These are phyloP conservation scores for Platycercus adscitus DNA, from an alignment of 2,113 vertebrate species.

Conservation along the genomic window DNA sequence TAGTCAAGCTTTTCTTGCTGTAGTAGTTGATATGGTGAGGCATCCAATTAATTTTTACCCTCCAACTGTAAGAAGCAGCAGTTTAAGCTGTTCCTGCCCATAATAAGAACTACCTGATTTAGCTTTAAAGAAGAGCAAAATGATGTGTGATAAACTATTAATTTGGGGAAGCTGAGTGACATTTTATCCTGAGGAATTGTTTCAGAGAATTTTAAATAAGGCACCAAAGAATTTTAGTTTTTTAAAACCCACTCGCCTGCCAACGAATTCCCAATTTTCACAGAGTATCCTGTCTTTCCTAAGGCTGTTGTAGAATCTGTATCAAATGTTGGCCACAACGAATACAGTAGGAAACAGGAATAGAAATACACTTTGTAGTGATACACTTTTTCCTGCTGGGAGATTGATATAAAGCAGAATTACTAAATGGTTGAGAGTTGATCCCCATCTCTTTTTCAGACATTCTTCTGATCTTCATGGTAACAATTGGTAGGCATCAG, in stretches of 20 bases:
- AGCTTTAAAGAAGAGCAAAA: background rate
- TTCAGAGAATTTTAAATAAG: background rate
- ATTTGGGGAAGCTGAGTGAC: background rate
- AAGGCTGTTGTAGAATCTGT: background rate
- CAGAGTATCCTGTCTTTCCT: background rate
- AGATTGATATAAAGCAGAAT: background rate
- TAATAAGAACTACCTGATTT: background rate
- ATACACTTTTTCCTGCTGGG: background rate
- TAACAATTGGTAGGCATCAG: background rate
- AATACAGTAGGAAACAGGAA: background rate
- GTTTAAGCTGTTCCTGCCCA: background rate
- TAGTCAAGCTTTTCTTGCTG: background rate
- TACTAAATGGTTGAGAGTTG: background rate
- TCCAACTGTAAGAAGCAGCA: background rate
- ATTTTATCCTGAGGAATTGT: background rate
- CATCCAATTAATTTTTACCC: background rate
- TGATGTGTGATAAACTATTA: background rate
- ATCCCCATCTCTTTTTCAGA: background rate
- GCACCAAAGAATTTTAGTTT: background rate
- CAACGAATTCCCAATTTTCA: background rate
- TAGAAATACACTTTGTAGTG: background rate
- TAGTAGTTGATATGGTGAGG: background rate
- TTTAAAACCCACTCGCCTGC: background rate
- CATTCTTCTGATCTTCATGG: background rate
- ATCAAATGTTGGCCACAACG: background rate